Conservation (phyloP, 2,113 vertebrate genomes). For the Tor tambroides region DNA sequence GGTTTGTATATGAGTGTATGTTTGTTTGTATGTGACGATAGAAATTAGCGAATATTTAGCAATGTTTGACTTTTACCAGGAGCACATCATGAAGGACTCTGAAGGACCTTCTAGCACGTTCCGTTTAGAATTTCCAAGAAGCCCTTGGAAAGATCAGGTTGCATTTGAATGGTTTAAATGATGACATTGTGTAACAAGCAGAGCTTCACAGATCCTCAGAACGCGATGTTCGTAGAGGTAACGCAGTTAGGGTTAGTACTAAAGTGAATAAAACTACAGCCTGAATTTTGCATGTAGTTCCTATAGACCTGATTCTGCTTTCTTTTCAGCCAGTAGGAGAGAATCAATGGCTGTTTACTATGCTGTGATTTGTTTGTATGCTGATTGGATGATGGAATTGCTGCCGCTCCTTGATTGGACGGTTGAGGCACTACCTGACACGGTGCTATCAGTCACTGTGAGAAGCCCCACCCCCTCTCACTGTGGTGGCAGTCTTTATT, state of each 20-base stretch:
- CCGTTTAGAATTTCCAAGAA: not conserved
- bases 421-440: slow-evolving; percentile 7
- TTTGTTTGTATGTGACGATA: slow-evolving; percentile 17
- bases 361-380: slow-evolving; percentile 35
- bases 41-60: slow-evolving; percentile 21
- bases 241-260: slow-evolving; percentile 1
- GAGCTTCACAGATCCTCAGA: not conserved
- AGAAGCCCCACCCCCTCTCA: slow-evolving; percentile 42
- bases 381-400: not conserved
- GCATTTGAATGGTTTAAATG: not conserved
- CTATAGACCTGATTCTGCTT: slow-evolving; percentile 1
- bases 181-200: not conserved
- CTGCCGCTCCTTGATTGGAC: slow-evolving; percentile 33
- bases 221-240: not conserved
- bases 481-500: slow-evolving; percentile 46
- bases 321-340: slow-evolving; percentile 10
- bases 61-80: slow-evolving; percentile 2
- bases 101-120: not conserved
- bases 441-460: slow-evolving; percentile 44
- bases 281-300: slow-evolving; percentile 34
- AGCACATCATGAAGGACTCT: slow-evolving; percentile 9
- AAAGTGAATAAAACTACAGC: slow-evolving; percentile 4
- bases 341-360: not conserved
- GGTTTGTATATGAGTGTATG: slow-evolving; percentile 15
- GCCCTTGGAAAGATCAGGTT: not conserved